Evolutionary conservation across 2,113 vertebrate genomes (phyloP), one percentile per base, ranked within the genome.

Genomic region (Synodontis membranacea): DNA sequence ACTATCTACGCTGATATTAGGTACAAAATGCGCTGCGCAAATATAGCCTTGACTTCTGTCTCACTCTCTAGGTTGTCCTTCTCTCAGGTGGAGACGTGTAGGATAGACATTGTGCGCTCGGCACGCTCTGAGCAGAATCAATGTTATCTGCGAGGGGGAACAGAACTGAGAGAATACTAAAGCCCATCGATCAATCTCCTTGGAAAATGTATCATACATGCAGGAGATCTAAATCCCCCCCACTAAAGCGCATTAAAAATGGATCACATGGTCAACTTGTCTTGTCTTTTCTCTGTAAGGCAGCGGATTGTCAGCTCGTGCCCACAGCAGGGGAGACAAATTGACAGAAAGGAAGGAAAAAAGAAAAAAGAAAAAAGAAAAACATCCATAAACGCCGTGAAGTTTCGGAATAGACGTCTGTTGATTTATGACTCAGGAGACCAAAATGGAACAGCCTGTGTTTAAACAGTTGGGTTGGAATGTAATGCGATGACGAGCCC

Each of bases 221-320:
- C 75, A 54, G 58, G 80, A 84, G 84, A 37, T 50, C 74, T 80
- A 66, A 80, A 12, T 37, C 68, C 23, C 42, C 10, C 72, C 44
- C n/a, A 28, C 87, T 86, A 86, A 90, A 91, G 79, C 12, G 46
- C 44, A 78, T 91, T 90, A 86, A 91, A 91, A 86, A 91, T 88
- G 21, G 34, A 89, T 88, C 76, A 87, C 80, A 88, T 85, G 58
- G 81, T 23, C 75, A 58, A 58, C 74, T 50, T 78, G 68, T 66
- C 83, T 50, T 84, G 87, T 80, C 44, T 68, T 64, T 54, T 66
- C 68, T 21, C 75, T 84, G 48, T 28, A 86, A 89, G 80, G 39
- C 28, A 2, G 23, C 70, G 81, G 46, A 83, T 66, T 70, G 37
- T 19, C 86, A 60, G 86, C 31, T 9, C 56, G 46, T 1, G n/a